Base-by-base conservation (phyloP, 2,888 invertebrate genomes). In the Urechis unicinctus region DNA sequence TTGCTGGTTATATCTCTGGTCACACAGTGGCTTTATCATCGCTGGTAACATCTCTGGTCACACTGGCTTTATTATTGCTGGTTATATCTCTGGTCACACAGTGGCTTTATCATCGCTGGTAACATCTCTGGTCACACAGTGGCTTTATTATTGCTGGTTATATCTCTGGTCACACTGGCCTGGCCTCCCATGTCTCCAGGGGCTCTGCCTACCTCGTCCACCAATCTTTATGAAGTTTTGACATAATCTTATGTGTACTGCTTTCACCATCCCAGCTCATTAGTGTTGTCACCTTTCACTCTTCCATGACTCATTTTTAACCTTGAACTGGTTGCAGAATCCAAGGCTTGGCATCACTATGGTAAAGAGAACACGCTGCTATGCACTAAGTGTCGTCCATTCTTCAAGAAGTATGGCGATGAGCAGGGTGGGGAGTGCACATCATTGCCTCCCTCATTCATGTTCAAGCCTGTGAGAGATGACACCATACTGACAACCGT, bases 331-430 rank as follows among this genome's bases (percentile, higher is more conserved):
- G 9, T 48, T 48, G 36, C 74, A 86, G 86, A 82, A 72, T 86
- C 86, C 4, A 82, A 84, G 69, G 85, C 86, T 74, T 86, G 86
- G 85, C 85, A 86, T 72, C 84, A 86, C 66, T 85, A 85, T 24
- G 87, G 87, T 29, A 86, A 86, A 72, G 87, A 88, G 65, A 82
- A 85, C 53, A 78, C 82, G 55, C 78, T 88, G 31, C 79, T 88
- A 52, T 89, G 89, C 78, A 84, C 84, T 68, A 87, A 88, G 71
- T 89, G 89, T 77, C 83, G 88, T 52, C 78, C 85, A 42, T 85
- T 86, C 77, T 84, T 84, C 73, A 88, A 88, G 78, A 88, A 88
- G 71, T 86, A 87, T 67, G 88, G 88, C 61, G 87, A 88, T 74
- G 79, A 88, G 62, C 74, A 80, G 9, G 77, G 78, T 24, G 69